phyloP scores from a whole-genome alignment of 2,888 invertebrate genomes.

The Drosophila meridionalis region DNA sequence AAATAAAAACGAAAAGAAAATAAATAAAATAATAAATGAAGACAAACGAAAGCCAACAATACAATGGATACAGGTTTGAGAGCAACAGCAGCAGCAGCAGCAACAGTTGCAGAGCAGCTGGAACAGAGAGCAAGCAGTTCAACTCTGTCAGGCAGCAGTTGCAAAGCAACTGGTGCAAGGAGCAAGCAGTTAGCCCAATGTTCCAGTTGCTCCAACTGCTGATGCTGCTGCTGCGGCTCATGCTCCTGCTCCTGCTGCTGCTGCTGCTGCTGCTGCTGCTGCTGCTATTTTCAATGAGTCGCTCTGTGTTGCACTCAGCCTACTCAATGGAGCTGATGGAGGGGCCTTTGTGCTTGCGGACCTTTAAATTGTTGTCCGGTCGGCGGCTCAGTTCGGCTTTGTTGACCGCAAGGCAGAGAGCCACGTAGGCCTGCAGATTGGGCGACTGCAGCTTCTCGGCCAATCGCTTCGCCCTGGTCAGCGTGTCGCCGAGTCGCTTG shows the following conservation, averaged over 20 bases:
- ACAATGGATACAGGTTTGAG: not conserved
- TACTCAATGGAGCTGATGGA: not conserved
- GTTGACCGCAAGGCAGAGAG: slow-evolving; percentile 65
- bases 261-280: not conserved
- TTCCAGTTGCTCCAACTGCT: not conserved
- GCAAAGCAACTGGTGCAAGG: not conserved
- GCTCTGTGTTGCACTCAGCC: not conserved
- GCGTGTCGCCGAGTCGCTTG: slow-evolving; percentile 69
- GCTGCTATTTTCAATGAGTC: too few species aligned
- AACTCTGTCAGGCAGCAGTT: not conserved
- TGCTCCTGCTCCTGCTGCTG: not conserved
- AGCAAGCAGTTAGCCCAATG: not conserved
- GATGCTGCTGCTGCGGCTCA: not conserved
- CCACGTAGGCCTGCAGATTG: slow-evolving; percentile 59
- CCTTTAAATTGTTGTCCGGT: not conserved
- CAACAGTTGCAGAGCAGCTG: slow-evolving; percentile 7
- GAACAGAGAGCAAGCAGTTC: not conserved
- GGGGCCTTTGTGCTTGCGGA: not conserved
- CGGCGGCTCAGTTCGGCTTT: slow-evolving; percentile 56
- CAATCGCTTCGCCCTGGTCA: slow-evolving; percentile 61
- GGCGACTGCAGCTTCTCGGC: slow-evolving; percentile 56
- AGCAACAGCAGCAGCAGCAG: not conserved
- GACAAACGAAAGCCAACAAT: not conserved
- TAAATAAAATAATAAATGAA: slow-evolving; percentile 2
- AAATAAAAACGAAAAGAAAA: not conserved